A percentile compares a stretch with the other conserved stretches of the same genome.
Evolutionary conservation across 2,113 vertebrate genomes (phyloP).

Genomic region (Antechinus flavipes): DNA sequence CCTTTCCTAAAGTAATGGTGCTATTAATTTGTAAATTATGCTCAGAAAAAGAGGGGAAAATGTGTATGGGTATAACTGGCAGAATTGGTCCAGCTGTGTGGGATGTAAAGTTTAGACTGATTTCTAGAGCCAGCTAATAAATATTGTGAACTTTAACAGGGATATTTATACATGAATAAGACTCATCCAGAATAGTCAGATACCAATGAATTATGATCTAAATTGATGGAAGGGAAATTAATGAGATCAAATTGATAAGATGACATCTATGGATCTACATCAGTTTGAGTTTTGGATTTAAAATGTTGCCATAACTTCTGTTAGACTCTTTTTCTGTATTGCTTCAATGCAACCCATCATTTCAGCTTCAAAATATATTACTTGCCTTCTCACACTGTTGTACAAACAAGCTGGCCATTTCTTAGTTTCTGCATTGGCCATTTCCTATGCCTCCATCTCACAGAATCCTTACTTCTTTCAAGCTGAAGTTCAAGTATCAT

Average conservation of each 20-base stretch:
- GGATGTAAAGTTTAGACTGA: not conserved
- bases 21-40: not conserved
- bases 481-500: not conserved
- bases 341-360: not conserved
- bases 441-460: not conserved
- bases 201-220: not conserved
- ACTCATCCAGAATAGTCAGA: not conserved
- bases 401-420: not conserved
- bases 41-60: not conserved
- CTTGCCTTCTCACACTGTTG: not conserved
- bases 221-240: not conserved
- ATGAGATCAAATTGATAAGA: not conserved
- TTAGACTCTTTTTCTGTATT: not conserved
- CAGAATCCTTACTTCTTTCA: not conserved
- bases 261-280: not conserved
- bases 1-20: not conserved
- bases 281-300: constrained; percentile 13
- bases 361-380: not conserved
- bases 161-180: not conserved
- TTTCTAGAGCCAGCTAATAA: not conserved
- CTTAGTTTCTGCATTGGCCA: not conserved
- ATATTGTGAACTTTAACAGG: not conserved
- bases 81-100: not conserved
- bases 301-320: constrained; percentile 18
- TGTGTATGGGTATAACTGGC: not conserved